These are phyloP conservation scores for Hydrozoanthus gracilis DNA, from an alignment of 92 coral and sea anemone species.

Conservation along the genomic window DNA sequence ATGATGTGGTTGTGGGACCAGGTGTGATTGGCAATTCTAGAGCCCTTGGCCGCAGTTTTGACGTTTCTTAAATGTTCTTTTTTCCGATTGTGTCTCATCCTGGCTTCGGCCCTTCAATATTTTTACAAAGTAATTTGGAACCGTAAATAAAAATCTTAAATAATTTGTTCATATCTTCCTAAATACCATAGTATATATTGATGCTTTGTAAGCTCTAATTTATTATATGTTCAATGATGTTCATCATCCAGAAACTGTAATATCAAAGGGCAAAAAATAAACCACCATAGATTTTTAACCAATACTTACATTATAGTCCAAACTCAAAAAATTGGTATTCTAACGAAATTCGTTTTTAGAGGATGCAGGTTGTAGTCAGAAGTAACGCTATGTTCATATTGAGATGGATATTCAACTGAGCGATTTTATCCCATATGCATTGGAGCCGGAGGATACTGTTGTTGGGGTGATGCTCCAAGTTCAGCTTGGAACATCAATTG, in stretches of 20 bases:
- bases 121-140: too few relatives aligned
- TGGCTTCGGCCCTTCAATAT: too few relatives aligned
- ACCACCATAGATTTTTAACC: constrained; percentile 14
- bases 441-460: constrained; percentile 39
- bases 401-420: constrained; percentile 20
- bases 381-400: constrained; percentile 13
- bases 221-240: constrained; percentile 10
- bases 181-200: background rate
- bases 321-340: background rate
- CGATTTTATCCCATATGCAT: constrained; percentile 52
- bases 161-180: constrained; percentile 1
- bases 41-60: too few relatives aligned
- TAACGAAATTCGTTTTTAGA: background rate
- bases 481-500: constrained; percentile 55
- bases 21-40: too few relatives aligned
- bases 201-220: constrained; percentile 8
- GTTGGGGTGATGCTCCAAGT: constrained; percentile 48
- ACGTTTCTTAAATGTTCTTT: too few relatives aligned
- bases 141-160: background rate
- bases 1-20: too few relatives aligned
- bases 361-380: constrained; percentile 30
- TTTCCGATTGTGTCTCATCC: too few relatives aligned
- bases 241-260: constrained; percentile 9
- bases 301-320: constrained; percentile 4
- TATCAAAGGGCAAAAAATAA: constrained; percentile 1